Evolutionary conservation across 2,113 vertebrate species (phyloP).

Genomic region (Xenopus tropicalis): UCB_Xtro_10.0 CM004446.2:77501001-77501500

Average conservation of each 20-base stretch:
- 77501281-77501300: slow-evolving; percentile 79
- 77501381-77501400: slow-evolving; percentile 79
- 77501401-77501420: neutral
- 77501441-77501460: too few species aligned
- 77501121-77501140: too few species aligned
- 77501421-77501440: too few species aligned
- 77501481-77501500: too few species aligned
- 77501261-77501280: slow-evolving; percentile 86
- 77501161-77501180: slow-evolving; percentile 39
- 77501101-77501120: too few species aligned
- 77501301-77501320: slow-evolving; percentile 74
- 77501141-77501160: too few species aligned
- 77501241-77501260: slow-evolving; percentile 67
- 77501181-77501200: slow-evolving; percentile 85
- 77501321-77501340: slow-evolving; percentile 83
- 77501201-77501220: slow-evolving; percentile 76
- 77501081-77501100: too few species aligned
- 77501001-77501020: slow-evolving; percentile 84
- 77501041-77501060: too few species aligned
- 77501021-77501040: slow-evolving; percentile 61
- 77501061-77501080: too few species aligned
- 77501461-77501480: too few species aligned
- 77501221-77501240: slow-evolving; percentile 62
- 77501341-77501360: slow-evolving; percentile 82
- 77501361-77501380: slow-evolving; percentile 84